Base-by-base conservation (phyloP, 2,113 vertebrate genomes). In the Mola mola region DNA sequence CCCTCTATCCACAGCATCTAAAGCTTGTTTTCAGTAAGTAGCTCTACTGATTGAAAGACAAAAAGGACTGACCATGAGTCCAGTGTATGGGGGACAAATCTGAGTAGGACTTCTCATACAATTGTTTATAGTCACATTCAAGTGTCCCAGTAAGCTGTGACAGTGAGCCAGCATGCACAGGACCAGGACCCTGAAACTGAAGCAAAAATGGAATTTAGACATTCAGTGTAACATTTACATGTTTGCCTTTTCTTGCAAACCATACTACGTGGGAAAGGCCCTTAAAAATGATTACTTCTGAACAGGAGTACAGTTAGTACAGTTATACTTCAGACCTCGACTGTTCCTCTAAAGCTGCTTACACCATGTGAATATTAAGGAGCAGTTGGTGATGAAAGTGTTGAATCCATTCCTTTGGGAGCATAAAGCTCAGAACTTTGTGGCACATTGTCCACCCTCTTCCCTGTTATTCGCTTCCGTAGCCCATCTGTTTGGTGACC, bases 401-500 rank as follows among this genome's bases (percentile, higher is more conserved):
- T 13, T 59, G 19, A 22, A 20, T 26, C 42, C 17, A n/a, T 7
- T 7, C 17, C 16, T 68, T 6, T 48, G 15, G 21, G 25, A 20
- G 29, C 4, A 40, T 26, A n/a, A 11, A 48, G 5, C 36, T 9
- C 1, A n/a, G n/a, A n/a, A n/a, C n/a, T 34, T 4, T 0, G 16
- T 29, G n/a, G 46, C 4, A 36, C 16, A 33, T 33, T 19, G 6
- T 19, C 37, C 20, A n/a, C n/a, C n/a, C n/a, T 10, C 13, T 0
- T n/a, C n/a, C n/a, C n/a, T n/a, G n/a, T n/a, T n/a, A 46, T 12
- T 26, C 43, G 3, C 3, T n/a, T 8, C 26, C 1, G 22, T 65
- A 75, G 62, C 75, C 87, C 87, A 86, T 84, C 85, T 98, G 95
- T 29, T 92, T 90, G 24, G 76, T 95, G 68, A 98, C 91, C 71